Percentiles rank a stretch among this genome's conserved stretches.
Evolutionary conservation across 1,140 invertebrate species (phyloP).

Genomic region (Bursaphelenchus mucronatus): DNA sequence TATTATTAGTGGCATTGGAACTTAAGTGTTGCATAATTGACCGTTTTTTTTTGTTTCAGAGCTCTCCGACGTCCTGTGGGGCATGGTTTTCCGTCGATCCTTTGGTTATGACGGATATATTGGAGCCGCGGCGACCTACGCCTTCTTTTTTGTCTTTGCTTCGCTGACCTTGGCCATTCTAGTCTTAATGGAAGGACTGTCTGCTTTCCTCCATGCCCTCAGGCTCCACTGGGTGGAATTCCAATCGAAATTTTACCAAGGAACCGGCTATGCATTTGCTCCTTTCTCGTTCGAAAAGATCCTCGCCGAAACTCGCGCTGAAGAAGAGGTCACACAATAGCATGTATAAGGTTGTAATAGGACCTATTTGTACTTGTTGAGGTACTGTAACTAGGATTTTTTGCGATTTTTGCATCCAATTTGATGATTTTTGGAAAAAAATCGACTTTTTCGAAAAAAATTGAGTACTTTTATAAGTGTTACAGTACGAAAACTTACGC

Average conservation of each 20-base stretch:
- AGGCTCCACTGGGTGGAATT: conserved; percentile 98
- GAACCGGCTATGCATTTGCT: conserved; percentile 80
- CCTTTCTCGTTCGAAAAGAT: conserved; percentile 93
- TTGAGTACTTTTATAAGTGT: too few species aligned
- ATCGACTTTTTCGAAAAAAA: too few species aligned
- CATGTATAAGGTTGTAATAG: too few species aligned
- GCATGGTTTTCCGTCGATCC: conserved; percentile 63
- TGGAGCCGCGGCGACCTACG: conserved; percentile 69
- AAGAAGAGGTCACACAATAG: conserved; percentile 36
- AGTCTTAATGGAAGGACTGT: conserved; percentile 92
- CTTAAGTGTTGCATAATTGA: not conserved
- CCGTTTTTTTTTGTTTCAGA: conserved; percentile 43
- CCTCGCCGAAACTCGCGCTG: conserved; percentile 67
- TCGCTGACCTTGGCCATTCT: conserved; percentile 79
- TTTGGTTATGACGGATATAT: conserved; percentile 65
- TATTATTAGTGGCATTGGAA: not conserved
- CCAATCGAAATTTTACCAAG: conserved; percentile 87
- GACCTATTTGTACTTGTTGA: too few species aligned
- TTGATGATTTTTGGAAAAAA: too few species aligned
- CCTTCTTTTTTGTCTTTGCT: conserved; percentile 79
- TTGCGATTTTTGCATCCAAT: too few species aligned
- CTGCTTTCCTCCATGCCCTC: conserved; percentile 93
- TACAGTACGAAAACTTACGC: too few species aligned
- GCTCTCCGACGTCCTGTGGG: conserved; percentile 64
- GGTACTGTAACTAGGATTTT: too few species aligned